Evolutionary conservation across 1,140 invertebrate genomes (phyloP).

Genomic region (Monochamus saltuarius): DNA sequence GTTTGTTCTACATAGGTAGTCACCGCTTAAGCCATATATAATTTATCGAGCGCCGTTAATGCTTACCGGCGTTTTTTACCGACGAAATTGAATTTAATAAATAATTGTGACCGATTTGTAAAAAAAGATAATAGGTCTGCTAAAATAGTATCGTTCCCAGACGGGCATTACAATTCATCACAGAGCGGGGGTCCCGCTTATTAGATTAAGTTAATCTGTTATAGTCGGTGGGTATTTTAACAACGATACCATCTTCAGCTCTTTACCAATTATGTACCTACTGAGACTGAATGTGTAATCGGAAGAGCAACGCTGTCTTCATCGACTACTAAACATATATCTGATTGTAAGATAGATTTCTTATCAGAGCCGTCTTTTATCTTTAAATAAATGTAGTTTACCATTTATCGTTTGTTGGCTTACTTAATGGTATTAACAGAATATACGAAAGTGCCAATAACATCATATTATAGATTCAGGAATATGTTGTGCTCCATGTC

Average conservation of each 20-base stretch:
- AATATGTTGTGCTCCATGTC: no score
- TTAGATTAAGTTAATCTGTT: constrained; percentile 48
- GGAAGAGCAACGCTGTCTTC: neutral
- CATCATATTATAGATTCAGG: no score
- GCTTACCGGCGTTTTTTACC: neutral
- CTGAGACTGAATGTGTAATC: constrained; percentile 24
- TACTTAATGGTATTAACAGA: no score
- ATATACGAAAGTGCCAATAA: no score
- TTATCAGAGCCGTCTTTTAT: no score
- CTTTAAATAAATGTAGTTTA: no score
- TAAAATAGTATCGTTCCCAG: constrained; percentile 36
- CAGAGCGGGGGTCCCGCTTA: constrained; percentile 42
- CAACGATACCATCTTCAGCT: constrained; percentile 39
- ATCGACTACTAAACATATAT: no score
- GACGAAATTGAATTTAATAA: constrained; percentile 12
- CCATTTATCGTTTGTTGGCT: no score
- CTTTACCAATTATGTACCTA: constrained; percentile 45
- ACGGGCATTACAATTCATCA: constrained; percentile 36
- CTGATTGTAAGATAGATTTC: no score
- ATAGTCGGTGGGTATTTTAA: constrained; percentile 37
- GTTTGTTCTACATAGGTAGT: no score
- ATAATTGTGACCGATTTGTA: constrained; percentile 26
- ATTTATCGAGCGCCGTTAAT: no score
- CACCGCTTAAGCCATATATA: no score
- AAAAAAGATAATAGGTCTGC: constrained; percentile 29